Base-by-base conservation (phyloP, 2,113 vertebrate species). In the Gallinago paraguaiae region DNA sequence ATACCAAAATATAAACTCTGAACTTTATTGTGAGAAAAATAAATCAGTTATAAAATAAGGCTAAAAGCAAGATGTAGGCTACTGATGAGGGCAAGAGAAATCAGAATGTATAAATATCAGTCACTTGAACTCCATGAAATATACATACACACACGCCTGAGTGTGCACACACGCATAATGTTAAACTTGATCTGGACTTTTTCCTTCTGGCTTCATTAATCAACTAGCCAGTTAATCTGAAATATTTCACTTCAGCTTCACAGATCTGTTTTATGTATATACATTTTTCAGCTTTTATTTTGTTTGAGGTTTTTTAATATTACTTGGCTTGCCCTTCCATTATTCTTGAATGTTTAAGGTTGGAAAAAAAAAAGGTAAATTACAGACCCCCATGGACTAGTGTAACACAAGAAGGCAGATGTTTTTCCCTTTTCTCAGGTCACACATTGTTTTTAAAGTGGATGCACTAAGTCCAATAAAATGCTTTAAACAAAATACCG, bases 221-320 rank as follows among this genome's bases (percentile, higher is more conserved):
- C 97, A 97, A 89, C 90, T 80, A 92, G 90, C 95, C 94, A 87
- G 96, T 97, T 97, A 97, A 97, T 96, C 79, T 33, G 95, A 97
- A 97, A 95, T 96, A 96, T 95, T 98, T 97, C 90, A 92, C 50
- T 88, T 97, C 94, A 78, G 76, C 86, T 96, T 97, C 90, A 82
- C 64, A 92, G 93, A 92, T 96, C 97, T 98, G 97, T 96, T 97
- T 98, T 98, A 97, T 97, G 97, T 98, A 98, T 95, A 97, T 92
- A 95, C 92, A 96, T 97, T 97, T 97, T 97, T 94, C 91, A 96
- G 83, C 91, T 97, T 97, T 98, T 96, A 97, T 97, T 98, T 97
- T 95, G 88, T 95, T 95, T 93, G 86, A 87, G 96, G 86, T 87
- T 97, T 96, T 95, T 90, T 79, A 95, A 63, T 91, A 88, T 94